These are phyloP conservation scores for Orientallactaga bullata DNA, from an alignment of 2,113 vertebrate genomes.

Conservation along the genomic window DNA sequence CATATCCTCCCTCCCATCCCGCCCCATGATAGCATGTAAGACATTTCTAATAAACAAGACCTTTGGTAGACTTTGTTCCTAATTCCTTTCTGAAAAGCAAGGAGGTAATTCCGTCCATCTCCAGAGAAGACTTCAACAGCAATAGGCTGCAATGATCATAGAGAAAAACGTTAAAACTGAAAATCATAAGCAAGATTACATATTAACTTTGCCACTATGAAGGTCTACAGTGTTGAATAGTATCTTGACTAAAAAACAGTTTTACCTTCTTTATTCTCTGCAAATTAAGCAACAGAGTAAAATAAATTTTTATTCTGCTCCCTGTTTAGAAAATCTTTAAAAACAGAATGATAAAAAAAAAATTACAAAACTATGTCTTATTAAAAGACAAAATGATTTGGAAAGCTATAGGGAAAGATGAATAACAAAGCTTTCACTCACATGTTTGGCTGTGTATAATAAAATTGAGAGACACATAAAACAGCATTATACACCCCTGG, in stretches of 20 bases:
- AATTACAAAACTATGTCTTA: conserved; percentile 24
- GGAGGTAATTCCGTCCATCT: conserved; percentile 98
- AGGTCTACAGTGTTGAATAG: background rate
- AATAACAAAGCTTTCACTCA: background rate
- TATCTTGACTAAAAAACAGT: background rate
- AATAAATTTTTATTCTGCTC: background rate
- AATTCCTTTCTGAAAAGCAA: conserved; percentile 98
- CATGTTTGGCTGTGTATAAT: background rate
- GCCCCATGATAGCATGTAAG: background rate
- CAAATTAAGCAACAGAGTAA: conserved; percentile 40
- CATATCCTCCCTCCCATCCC: background rate
- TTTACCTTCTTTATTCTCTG: background rate
- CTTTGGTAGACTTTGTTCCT: conserved; percentile 99
- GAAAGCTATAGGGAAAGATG: background rate
- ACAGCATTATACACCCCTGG: rapidly evolving
- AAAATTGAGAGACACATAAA: background rate
- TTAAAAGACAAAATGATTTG: conserved; percentile 37
- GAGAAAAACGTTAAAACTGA: conserved; percentile 20
- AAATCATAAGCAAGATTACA: background rate
- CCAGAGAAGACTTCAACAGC: conserved; percentile 99
- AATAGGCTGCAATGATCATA: conserved; percentile 91
- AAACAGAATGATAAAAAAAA: background rate
- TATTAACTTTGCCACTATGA: background rate
- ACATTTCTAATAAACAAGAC: conserved; percentile 82
- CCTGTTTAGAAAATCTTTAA: conserved; percentile 36